Percentiles rank a stretch among this genome's conserved stretches.
These are phyloP conservation scores for Drosophila aldrichi DNA, from an alignment of 2,888 invertebrate species.

Conservation along the genomic window DNA sequence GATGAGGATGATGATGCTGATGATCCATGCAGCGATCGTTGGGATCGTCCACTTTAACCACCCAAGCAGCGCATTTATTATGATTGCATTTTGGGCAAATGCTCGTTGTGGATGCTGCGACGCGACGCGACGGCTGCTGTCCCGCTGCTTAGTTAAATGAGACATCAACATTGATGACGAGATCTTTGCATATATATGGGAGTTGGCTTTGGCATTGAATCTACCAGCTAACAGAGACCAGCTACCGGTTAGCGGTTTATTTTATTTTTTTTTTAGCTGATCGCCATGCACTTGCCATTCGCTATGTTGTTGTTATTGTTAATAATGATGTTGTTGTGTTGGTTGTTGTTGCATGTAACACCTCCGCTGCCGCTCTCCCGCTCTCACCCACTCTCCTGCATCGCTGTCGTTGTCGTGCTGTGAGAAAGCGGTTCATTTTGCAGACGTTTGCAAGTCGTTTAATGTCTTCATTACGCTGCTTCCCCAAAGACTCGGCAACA, in stretches of 20 bases:
- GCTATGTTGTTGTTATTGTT: slow-evolving; percentile 71
- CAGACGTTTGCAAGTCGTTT: slow-evolving; percentile 44
- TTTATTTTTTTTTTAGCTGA: slow-evolving; percentile 31
- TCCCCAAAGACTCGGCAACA: slow-evolving; percentile 23
- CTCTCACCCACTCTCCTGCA: background rate
- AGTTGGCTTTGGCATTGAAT: slow-evolving; percentile 26
- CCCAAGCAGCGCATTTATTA: slow-evolving; percentile 78
- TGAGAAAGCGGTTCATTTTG: slow-evolving; percentile 59
- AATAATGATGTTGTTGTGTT: slow-evolving; percentile 75
- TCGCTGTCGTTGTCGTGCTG: background rate
- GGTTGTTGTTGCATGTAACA: slow-evolving; percentile 74
- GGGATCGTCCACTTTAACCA: slow-evolving; percentile 43
- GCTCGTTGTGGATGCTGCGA: slow-evolving; percentile 24
- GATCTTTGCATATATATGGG: slow-evolving; percentile 17
- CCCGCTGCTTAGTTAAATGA: slow-evolving; percentile 78
- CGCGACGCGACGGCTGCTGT: slow-evolving; percentile 29
- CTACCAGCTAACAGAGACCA: slow-evolving; percentile 3
- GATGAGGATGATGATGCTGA: slow-evolving; percentile 11
- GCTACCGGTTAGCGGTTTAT: slow-evolving; percentile 58
- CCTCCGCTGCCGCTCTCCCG: background rate
- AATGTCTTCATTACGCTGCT: slow-evolving; percentile 75
- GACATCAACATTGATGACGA: slow-evolving; percentile 63
- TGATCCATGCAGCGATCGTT: slow-evolving; percentile 11
- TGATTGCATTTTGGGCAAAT: slow-evolving; percentile 76
- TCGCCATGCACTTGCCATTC: slow-evolving; percentile 48